A percentile compares a stretch with the other conserved stretches of the same genome.
These are phyloP conservation scores for Schizopygopsis malacanthus DNA, from an alignment of 2,797 vertebrate genomes.

Conservation along the genomic window DNA sequence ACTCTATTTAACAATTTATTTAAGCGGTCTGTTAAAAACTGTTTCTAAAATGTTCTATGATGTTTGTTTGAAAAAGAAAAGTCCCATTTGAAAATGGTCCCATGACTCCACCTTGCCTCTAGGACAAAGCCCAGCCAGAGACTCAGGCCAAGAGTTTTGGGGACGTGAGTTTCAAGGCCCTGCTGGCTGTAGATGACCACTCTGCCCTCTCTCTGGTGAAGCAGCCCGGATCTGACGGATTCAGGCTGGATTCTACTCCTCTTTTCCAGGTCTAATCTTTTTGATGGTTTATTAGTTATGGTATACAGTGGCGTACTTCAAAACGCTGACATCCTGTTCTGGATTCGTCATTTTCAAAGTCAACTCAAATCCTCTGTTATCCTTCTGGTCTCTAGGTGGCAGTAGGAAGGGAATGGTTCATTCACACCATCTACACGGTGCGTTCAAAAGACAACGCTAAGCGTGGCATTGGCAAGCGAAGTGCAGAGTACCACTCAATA, in stretches of 20 bases:
- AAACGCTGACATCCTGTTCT: not conserved
- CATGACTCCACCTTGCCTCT: conserved; percentile 29
- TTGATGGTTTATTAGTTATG: not conserved
- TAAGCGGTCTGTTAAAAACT: not conserved
- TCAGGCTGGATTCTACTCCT: conserved; percentile 88
- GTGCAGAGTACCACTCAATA: conserved; percentile 84
- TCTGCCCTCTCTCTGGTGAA: conserved; percentile 85
- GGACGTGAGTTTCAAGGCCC: conserved; percentile 86
- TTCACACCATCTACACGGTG: conserved; percentile 94
- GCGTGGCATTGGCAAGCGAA: conserved; percentile 88
- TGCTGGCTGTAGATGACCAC: conserved; percentile 87
- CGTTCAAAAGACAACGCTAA: conserved; percentile 85
- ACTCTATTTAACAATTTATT: no score
- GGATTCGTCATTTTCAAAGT: not conserved
- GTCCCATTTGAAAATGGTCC: no score
- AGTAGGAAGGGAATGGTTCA: conserved; percentile 92
- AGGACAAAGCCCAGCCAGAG: conserved; percentile 95
- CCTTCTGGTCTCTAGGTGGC: conserved; percentile 80
- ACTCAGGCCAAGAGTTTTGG: conserved; percentile 88
- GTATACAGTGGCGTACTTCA: no score
- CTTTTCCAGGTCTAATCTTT: conserved; percentile 86
- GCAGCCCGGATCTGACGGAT: conserved; percentile 94
- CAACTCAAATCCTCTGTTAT: not conserved
- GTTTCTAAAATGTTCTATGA: not conserved
- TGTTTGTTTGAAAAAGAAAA: not conserved